Base-by-base conservation (phyloP, 2,113 vertebrate species). In the Callospermophilus lateralis region DNA sequence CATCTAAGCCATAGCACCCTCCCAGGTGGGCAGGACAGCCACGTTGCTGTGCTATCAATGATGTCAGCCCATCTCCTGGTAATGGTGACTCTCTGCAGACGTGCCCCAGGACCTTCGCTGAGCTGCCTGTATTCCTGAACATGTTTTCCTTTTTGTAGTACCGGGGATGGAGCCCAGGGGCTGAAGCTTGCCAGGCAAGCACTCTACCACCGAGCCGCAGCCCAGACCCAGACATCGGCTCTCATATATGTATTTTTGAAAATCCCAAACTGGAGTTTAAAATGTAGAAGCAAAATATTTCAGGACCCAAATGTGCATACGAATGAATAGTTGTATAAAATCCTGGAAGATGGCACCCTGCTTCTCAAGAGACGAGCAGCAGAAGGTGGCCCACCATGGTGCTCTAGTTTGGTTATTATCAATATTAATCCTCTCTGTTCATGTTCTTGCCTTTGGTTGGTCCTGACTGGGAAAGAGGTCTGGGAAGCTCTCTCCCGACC, bases 241-340 rank as follows among this genome's bases (percentile, higher is more conserved):
- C 55, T 58, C 55, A 8, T 58, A 73, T 10, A 15, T 10, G 51
- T 10, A 58, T 53, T 84, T 89, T 68, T 42, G 34, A 87, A 45
- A 84, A 86, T 87, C 76, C 53, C 65, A 80, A 70, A 28, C 26
- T 93, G 67, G 42, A 74, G 28, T 79, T 84, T 55, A 55, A 34
- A 88, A 74, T 84, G 28, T 51, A 89, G 26, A 24, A 76, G 67
- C n/a, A 73, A 93, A 90, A 65, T 39, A 90, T n/a, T 72, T 76
- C 89, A 51, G 76, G 11, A 32, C 17, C 30, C 58, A 13, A 48
- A 20, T 45, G 26, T 74, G 51, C 20, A 2, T 42, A n/a, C 22
- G 53, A 89, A n/a, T 74, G 51, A 81, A 65, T 45, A 16, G 48
- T 93, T 83, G 39, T 42, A 13, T 30, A 85, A 39, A 51, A 79